Base-by-base conservation (phyloP, 2,888 invertebrate species). In the Eupithecia abbreviata region DNA sequence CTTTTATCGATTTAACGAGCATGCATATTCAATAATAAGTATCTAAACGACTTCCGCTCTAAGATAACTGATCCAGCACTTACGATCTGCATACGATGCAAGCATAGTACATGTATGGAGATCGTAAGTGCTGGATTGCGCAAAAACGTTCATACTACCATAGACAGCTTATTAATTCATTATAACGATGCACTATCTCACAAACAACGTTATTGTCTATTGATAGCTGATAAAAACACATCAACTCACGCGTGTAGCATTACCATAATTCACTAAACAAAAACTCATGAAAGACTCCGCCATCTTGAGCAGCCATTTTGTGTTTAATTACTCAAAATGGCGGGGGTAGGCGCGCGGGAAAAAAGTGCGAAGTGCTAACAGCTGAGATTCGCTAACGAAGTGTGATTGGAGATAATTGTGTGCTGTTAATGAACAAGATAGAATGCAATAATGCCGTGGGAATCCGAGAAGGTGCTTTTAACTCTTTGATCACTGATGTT, bases 381-480 rank as follows among this genome's bases (percentile, higher is more conserved):
- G 89, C 88, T 86, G 90, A 92, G 92, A 93, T 92, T 92, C 89
- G 88, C 86, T 92, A 92, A 90, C 90, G 88, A 90, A 90, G 90
- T 90, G 89, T 89, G 90, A 91, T 91, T 90, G 75, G 90, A 86
- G 85, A 87, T 93, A 93, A 94, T 93, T 90, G 84, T 77, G 77
- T 79, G 80, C 78, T 81, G 85, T 83, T 76, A 80, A 79, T 78
- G 72, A 78, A 71, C 71, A 68, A 72, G 73, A 73, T 73, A 68
- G 30, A 72, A 67, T 78, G 77, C 68, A 77, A 77, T 77, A 75
- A 30, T 67, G 72, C 69, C 77, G 79, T 82, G 79, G 70, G 78
- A 81, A 68, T 70, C n/a, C 69, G 55, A 55, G 68, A 68, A 51
- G 41, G 15, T 58, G 66, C 58, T 49, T 76, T 62, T 51, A 45